A percentile compares a stretch with the other conserved stretches of the same genome.
Conservation (phyloP, 1,140 invertebrate genomes). For the Panulirus ornatus region DNA sequence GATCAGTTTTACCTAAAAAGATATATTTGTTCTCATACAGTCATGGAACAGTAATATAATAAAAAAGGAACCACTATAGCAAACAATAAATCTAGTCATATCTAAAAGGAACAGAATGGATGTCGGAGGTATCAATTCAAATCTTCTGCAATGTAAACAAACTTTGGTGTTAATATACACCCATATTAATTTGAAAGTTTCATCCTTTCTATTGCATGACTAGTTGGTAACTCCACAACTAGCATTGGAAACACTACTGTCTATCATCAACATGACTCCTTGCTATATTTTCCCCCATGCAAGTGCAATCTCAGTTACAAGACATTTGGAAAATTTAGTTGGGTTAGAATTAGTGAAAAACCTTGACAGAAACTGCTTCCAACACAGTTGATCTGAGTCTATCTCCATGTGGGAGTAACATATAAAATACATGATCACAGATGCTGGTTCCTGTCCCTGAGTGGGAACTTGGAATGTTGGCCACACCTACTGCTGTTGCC, state of each 20-base stretch:
- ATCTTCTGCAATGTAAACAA: constrained; percentile 38
- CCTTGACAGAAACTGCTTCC: constrained; percentile 42
- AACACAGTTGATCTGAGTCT: constrained; percentile 57
- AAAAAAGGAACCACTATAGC: constrained; percentile 62
- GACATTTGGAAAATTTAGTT: not conserved
- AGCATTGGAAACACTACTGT: constrained; percentile 68
- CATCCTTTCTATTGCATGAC: constrained; percentile 68
- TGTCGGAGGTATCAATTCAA: constrained; percentile 47
- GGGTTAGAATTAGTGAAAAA: not conserved
- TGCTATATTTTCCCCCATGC: not conserved
- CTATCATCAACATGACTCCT: not conserved
- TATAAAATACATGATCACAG: constrained; percentile 69
- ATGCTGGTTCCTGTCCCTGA: constrained; percentile 58
- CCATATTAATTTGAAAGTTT: constrained; percentile 35
- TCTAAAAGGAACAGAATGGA: constrained; percentile 63
- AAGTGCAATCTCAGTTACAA: not conserved
- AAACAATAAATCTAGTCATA: constrained; percentile 69
- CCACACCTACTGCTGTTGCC: constrained; percentile 71
- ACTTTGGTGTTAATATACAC: constrained; percentile 22
- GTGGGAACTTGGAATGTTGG: constrained; percentile 71
- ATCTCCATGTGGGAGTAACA: constrained; percentile 57
- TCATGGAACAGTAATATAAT: constrained; percentile 53
- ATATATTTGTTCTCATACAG: constrained; percentile 59
- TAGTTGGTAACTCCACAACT: constrained; percentile 62
- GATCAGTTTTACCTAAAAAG: constrained; percentile 48